Conservation (phyloP, 1,140 invertebrate species). For the Delia radicum region DNA sequence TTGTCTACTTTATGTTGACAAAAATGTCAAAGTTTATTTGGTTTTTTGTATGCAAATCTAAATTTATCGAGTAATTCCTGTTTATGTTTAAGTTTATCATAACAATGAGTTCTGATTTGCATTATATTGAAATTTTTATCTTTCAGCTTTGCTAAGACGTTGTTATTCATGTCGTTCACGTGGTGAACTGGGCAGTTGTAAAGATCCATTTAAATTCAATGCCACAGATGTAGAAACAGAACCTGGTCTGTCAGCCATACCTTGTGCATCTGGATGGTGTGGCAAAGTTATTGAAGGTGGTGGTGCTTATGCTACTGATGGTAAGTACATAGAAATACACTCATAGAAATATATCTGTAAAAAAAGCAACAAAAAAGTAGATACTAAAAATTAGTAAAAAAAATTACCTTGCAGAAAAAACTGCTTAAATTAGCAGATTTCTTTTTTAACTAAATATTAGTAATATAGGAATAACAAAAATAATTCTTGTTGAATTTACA, state of each 20-base stretch:
- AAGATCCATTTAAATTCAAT: slow-evolving; percentile 82
- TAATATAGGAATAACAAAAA: too few species aligned
- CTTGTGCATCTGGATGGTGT: slow-evolving; percentile 91
- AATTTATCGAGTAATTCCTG: not conserved
- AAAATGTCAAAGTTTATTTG: not conserved
- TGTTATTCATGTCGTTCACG: slow-evolving; percentile 83
- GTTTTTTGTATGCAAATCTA: not conserved
- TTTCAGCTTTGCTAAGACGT: slow-evolving; percentile 62
- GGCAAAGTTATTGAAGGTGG: slow-evolving; percentile 84
- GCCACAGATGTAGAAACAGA: slow-evolving; percentile 68
- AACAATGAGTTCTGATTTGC: not conserved
- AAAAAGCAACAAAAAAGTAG: too few species aligned
- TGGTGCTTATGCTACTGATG: slow-evolving; percentile 67
- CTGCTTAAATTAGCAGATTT: too few species aligned
- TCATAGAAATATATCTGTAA: too few species aligned
- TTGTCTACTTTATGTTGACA: not conserved
- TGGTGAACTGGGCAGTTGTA: slow-evolving; percentile 83
- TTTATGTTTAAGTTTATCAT: not conserved
- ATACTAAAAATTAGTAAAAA: too few species aligned
- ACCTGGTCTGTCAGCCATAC: slow-evolving; percentile 71
- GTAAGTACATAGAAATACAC: slow-evolving; percentile 39
- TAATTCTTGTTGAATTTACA: too few species aligned
- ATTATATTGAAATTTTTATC: not conserved
- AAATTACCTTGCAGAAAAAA: too few species aligned
- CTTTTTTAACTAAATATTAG: too few species aligned